phyloP scores from a whole-genome alignment of 2,797 vertebrate species.

The Taeniopygia guttata region DNA sequence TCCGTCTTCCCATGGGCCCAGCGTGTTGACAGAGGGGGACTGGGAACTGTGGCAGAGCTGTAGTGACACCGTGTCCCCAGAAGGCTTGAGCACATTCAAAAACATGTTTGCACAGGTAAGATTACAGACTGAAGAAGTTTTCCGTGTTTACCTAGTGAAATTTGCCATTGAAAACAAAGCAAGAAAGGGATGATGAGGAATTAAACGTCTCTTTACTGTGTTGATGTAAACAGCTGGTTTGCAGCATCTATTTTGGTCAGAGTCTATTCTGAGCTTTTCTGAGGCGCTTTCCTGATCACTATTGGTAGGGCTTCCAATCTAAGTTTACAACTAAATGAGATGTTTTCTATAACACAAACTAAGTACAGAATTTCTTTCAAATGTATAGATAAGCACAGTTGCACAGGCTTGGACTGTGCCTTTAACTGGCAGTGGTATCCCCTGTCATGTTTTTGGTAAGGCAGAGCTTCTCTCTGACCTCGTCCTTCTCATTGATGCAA shows the following conservation, averaged over 20 bases:
- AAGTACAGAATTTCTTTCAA: not conserved
- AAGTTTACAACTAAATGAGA: not conserved
- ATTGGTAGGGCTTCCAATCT: not conserved
- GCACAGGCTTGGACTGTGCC: not conserved
- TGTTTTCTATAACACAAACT: not conserved
- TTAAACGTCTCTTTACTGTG: fast-evolving
- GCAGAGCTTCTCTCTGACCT: not conserved
- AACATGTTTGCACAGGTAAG: not conserved
- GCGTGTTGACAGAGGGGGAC: fast-evolving
- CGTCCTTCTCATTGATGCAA: not conserved
- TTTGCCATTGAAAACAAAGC: not conserved
- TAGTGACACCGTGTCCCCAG: not conserved
- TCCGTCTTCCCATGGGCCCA: not conserved
- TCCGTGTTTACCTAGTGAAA: not conserved
- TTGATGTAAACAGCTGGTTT: not conserved
- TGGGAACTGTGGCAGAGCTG: not conserved
- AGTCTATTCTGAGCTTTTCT: not conserved
- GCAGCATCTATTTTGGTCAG: not conserved
- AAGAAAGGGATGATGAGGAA: fast-evolving
- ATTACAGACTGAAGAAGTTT: not conserved
- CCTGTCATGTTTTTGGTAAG: fast-evolving
- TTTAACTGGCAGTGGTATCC: not conserved
- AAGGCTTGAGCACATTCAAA: not conserved
- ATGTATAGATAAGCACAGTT: not conserved
- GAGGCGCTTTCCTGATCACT: not conserved